A percentile compares a stretch with the other conserved stretches of the same genome.
These are phyloP conservation scores for Gracilinanus agilis DNA, from an alignment of 2,113 vertebrate species.

Conservation along the genomic window DNA sequence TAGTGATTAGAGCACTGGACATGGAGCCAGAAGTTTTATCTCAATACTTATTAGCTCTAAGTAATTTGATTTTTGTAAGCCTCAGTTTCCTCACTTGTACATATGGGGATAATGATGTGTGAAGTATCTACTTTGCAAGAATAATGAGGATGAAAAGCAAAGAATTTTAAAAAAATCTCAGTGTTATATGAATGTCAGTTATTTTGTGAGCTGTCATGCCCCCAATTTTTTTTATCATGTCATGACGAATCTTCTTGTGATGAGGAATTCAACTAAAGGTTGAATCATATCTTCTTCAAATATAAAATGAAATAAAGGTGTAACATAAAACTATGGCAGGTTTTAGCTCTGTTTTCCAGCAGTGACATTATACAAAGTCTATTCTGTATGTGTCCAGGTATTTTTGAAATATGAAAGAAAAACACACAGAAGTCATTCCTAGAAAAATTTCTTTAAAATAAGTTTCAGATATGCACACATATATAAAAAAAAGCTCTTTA, in stretches of 20 bases:
- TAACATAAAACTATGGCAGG: neutral
- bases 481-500: neutral
- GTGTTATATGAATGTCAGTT: neutral
- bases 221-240: neutral
- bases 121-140: neutral
- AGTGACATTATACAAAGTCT: conserved; percentile 53
- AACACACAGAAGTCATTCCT: neutral
- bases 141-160: neutral
- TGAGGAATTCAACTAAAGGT: neutral
- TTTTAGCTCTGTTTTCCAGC: conserved; percentile 2
- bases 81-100: neutral
- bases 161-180: neutral
- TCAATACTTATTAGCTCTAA: neutral
- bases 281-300: neutral
- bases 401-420: neutral
- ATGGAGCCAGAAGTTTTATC: neutral
- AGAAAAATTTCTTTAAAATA: conserved; percentile 29
- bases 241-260: neutral
- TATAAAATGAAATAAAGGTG: neutral
- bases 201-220: neutral
- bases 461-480: neutral
- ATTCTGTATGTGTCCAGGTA: neutral
- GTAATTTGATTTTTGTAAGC: neutral
- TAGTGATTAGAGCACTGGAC: neutral
- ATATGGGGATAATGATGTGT: neutral